Conservation (phyloP, 2,888 invertebrate species). For the Galerucella calmariensis region DNA sequence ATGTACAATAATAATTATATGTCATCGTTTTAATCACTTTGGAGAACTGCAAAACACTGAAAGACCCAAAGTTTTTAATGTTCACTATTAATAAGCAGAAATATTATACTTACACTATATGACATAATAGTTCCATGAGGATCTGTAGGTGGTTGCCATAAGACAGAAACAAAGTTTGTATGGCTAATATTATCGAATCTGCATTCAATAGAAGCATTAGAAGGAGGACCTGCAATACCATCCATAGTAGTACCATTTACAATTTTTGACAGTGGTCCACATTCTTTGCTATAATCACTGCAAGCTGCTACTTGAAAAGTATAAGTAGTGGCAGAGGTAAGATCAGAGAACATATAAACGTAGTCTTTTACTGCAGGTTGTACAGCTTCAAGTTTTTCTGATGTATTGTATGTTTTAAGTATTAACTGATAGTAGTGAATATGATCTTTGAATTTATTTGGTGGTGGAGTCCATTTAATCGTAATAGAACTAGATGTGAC, state of each 20-base stretch:
- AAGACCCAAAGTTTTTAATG: too few species aligned
- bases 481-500: conserved; percentile 79
- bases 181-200: conserved; percentile 71
- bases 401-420: conserved; percentile 70
- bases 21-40: too few species aligned
- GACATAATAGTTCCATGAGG: conserved; percentile 84
- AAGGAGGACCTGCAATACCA: conserved; percentile 81
- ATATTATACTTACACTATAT: conserved; percentile 70
- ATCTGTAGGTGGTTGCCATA: conserved; percentile 78
- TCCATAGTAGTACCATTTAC: conserved; percentile 87
- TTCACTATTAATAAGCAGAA: background rate
- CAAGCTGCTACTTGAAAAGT: conserved; percentile 85
- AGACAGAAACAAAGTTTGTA: conserved; percentile 73
- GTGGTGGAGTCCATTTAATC: conserved; percentile 81
- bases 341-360: conserved; percentile 81
- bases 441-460: conserved; percentile 72
- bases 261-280: conserved; percentile 81
- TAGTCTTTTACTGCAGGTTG: conserved; percentile 75
- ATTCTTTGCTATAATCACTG: conserved; percentile 79
- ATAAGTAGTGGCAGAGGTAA: conserved; percentile 84
- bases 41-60: too few species aligned
- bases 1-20: too few species aligned
- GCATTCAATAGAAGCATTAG: conserved; percentile 76
- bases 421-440: conserved; percentile 82
- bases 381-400: conserved; percentile 69